Evolutionary conservation across 2,797 vertebrate species (phyloP), one percentile per base, ranked within the genome.

Genomic region (Pseudochaenichthys georgianus): DNA sequence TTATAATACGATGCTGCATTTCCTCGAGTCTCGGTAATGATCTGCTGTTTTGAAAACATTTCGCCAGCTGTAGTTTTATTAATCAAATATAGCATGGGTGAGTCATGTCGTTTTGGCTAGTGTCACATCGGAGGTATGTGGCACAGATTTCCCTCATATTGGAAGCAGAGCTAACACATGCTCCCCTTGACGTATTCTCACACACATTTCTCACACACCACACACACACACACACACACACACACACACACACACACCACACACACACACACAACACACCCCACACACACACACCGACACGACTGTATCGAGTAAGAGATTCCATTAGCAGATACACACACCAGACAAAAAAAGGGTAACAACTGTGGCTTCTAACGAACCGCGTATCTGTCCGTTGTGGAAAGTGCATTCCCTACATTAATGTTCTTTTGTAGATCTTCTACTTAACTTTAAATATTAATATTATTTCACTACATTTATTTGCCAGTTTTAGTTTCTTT

Each of bases 161-260:
- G 93, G 90, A 93, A 92, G 87, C 88, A 88, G 89, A 91, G 87
- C 87, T 90, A 92, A 94, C 93, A 93, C 93, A 94, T 93, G 90
- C 89, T 92, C 86, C 83, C 87, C 70, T 83, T 88, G 86, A 91
- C 87, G 87, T 84, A 80, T 91, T 80, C 89, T 92, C 90, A 90
- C 92, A 91, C 88, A n/a, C 81, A 84, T 86, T 88, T 87, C 85
- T 89, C 89, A 84, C 89, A n/a, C n/a, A n/a, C n/a, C n/a, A n/a
- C n/a, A n/a, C n/a, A n/a, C n/a, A n/a, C n/a, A n/a, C n/a, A n/a
- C n/a, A n/a, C n/a, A n/a, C n/a, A n/a, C n/a, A n/a, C n/a, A n/a
- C n/a, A n/a, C n/a, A n/a, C n/a, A n/a, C n/a, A n/a, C n/a, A n/a
- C n/a, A n/a, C n/a, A n/a, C n/a, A n/a, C n/a, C n/a, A n/a, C n/a